Conservation (phyloP, 2,888 invertebrate genomes). For the Ormyrus nitidulus region DNA sequence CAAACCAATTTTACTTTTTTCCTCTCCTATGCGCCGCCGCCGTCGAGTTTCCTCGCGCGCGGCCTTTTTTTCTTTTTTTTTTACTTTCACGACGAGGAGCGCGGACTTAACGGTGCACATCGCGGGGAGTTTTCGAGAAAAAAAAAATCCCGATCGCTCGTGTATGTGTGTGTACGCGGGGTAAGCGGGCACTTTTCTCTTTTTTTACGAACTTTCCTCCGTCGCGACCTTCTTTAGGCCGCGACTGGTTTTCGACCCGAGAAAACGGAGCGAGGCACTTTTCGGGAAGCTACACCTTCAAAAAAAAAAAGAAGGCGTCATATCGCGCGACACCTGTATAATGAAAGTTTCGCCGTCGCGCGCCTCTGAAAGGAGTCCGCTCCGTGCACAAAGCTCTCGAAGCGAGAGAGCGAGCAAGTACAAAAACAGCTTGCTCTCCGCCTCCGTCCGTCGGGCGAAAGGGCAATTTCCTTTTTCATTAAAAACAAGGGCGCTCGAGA, state of each 20-base stretch:
- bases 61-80: conserved; percentile 12
- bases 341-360: background rate
- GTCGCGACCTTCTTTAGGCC: too few species aligned
- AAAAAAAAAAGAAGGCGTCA: background rate
- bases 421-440: too few species aligned
- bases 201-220: too few species aligned
- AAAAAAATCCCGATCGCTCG: background rate
- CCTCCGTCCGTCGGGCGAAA: too few species aligned
- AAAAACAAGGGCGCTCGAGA: background rate
- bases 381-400: too few species aligned
- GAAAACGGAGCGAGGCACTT: too few species aligned
- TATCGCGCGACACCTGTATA: background rate
- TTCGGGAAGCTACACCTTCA: too few species aligned
- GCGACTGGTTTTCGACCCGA: too few species aligned
- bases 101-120: conserved; percentile 37
- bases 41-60: conserved; percentile 27
- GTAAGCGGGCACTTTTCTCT: too few species aligned
- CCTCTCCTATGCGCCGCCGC: conserved; percentile 1
- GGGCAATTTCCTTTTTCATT: conserved; percentile 30
- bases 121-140: too few species aligned
- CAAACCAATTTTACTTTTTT: conserved; percentile 53
- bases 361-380: background rate
- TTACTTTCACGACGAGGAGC: conserved; percentile 38
- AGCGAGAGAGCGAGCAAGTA: too few species aligned
- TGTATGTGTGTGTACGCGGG: too few species aligned